Percentiles rank a stretch among this genome's conserved stretches.
Conservation (phyloP, 2,113 vertebrate genomes). For the Macquaria ambigua region DNA sequence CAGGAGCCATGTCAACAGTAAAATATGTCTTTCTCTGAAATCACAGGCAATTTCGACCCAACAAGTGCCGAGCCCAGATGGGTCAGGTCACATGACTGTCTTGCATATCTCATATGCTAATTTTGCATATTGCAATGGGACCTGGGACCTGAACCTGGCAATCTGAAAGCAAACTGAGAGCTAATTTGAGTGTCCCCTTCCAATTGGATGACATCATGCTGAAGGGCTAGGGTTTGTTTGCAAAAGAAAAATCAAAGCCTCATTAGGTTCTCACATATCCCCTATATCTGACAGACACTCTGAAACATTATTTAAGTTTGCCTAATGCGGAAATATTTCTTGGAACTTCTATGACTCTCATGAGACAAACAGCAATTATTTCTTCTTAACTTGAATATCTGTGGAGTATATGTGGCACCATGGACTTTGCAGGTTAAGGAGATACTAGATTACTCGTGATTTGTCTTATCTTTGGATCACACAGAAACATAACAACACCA, state of each 20-base stretch:
- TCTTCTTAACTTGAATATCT: background rate
- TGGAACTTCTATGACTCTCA: background rate
- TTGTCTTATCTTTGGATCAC: background rate
- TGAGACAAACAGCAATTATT: background rate
- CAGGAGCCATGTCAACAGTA: background rate
- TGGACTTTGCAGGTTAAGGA: background rate
- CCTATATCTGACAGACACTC: background rate
- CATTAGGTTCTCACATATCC: background rate
- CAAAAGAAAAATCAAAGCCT: conserved; percentile 6
- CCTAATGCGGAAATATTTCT: background rate
- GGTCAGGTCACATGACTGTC: conserved; percentile 34
- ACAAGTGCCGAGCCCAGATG: conserved; percentile 22
- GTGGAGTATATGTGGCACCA: background rate
- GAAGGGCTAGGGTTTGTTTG: conserved; percentile 17
- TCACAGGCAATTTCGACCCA: background rate
- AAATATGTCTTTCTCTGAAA: conserved; percentile 18
- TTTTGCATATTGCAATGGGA: conserved; percentile 57
- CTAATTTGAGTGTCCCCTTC: conserved; percentile 26
- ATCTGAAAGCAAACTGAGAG: conserved; percentile 49
- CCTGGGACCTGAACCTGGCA: conserved; percentile 35
- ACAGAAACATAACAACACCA: background rate
- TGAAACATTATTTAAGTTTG: background rate
- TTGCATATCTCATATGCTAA: conserved; percentile 49
- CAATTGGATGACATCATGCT: conserved; percentile 16
- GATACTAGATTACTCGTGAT: background rate